phyloP scores from a whole-genome alignment of 2,113 vertebrate species.

The Conger conger region DNA sequence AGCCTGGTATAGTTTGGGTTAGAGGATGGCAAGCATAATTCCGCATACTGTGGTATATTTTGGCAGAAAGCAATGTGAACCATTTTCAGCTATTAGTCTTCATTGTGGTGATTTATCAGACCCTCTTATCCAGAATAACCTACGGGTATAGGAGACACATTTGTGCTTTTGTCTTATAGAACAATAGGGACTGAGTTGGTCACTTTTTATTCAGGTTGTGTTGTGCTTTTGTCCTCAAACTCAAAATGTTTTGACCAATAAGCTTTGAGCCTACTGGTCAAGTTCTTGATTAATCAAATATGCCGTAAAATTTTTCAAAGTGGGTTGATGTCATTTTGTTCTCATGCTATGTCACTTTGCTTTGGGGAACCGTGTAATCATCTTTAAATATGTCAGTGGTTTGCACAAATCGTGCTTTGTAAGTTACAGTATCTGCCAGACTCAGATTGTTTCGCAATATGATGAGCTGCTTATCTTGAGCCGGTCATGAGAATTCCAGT shows the following conservation, averaged over 20 bases:
- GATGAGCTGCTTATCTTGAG: background rate
- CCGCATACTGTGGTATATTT: no score
- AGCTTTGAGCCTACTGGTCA: background rate
- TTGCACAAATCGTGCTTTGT: background rate
- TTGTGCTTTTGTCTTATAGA: no score
- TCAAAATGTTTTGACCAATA: background rate
- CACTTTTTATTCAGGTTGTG: no score
- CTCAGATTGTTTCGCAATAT: background rate
- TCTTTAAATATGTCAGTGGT: background rate
- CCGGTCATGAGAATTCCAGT: background rate
- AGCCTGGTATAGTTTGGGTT: no score
- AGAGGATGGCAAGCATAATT: no score
- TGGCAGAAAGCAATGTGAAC: no score
- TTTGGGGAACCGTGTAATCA: background rate
- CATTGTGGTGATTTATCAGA: no score
- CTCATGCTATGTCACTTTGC: background rate
- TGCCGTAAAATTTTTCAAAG: background rate
- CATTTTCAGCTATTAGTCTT: no score
- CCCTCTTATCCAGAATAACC: no score
- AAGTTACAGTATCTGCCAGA: background rate
- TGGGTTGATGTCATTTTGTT: background rate
- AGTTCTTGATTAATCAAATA: background rate
- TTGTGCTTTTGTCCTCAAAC: no score
- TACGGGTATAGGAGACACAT: no score
- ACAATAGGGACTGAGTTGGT: no score